Base-by-base conservation (phyloP, 1,140 invertebrate species). In the Drosophila kurseongensis region DNA sequence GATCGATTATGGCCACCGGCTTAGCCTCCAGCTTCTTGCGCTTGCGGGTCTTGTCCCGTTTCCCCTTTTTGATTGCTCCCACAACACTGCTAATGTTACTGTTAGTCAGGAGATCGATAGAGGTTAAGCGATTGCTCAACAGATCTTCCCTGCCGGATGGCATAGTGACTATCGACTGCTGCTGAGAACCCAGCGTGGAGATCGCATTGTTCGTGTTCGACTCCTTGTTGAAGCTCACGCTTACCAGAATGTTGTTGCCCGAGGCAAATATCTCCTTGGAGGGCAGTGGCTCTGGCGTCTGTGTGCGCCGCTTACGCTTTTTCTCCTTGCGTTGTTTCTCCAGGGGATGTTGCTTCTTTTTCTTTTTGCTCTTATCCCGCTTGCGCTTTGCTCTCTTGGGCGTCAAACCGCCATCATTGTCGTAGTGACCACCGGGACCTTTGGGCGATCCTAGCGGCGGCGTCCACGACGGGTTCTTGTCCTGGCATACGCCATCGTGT, bases 261-360 rank as follows among this genome's bases (percentile, higher is more conserved):
- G 97, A 97, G 0, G 97, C 96, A 86, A 97, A 98, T 0, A 98
- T 97, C 93, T 98, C 97, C 91, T 98, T 98, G 0, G 95, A 96
- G 1, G 96, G 96, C 4, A 94, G 93, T 0, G 84, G 74, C 94
- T 95, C 74, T 91, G 94, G 71, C 93, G 94, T 80, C 92, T 94
- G 80, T 84, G 93, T 86, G 78, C 92, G 80, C 76, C 71, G 93
- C 94, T 94, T 69, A 93, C 94, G 79, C 93, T 95, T 92, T 93
- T 95, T 84, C 94, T 95, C 82, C 93, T 94, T 68, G 91, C 93
- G 18, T 92, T 93, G 55, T 93, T 94, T 93, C 93, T 94, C 83
- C 14, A 79, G 16, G 0, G 65, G 50, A 18, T 76, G 80, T 41
- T 80, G 82, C 38, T 91, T 92, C 66, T 90, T 91, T 14, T 92